Conservation (phyloP, 1,140 invertebrate species). For the Zaprionus vittiger region DNA sequence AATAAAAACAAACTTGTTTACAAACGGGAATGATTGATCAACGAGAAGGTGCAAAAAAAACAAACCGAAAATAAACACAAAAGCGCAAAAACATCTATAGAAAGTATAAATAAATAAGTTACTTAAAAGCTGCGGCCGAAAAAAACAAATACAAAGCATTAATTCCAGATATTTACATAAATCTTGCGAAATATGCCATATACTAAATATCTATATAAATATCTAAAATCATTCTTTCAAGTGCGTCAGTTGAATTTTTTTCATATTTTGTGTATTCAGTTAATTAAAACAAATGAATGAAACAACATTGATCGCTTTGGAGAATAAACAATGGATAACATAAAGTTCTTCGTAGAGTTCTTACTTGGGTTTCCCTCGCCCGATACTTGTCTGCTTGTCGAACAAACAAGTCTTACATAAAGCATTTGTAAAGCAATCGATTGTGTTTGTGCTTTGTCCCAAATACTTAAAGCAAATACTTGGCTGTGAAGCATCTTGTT, state of each 20-base stretch:
- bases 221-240: slow-evolving; percentile 19
- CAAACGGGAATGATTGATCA: background rate
- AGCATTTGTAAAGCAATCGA: slow-evolving; percentile 34
- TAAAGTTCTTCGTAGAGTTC: background rate
- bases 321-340: background rate
- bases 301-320: slow-evolving; percentile 13
- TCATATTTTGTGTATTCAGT: slow-evolving; percentile 42
- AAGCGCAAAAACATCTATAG: slow-evolving; percentile 27
- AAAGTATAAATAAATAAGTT: slow-evolving; percentile 58
- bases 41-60: background rate
- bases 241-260: slow-evolving; percentile 22
- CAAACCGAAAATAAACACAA: slow-evolving; percentile 15
- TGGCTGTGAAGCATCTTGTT: slow-evolving; percentile 55
- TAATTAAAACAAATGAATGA: slow-evolving; percentile 40
- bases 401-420: slow-evolving; percentile 43
- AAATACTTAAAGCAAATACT: slow-evolving; percentile 54
- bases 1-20: background rate
- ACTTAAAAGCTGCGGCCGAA: slow-evolving; percentile 4
- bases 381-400: slow-evolving; percentile 3
- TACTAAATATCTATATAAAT: slow-evolving; percentile 11
- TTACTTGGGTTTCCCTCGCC: background rate
- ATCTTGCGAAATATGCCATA: slow-evolving; percentile 14
- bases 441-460: slow-evolving; percentile 61
- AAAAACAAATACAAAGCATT: slow-evolving; percentile 34
- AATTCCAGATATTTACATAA: slow-evolving; percentile 13